These are phyloP conservation scores for Bombyx huttoni DNA, from an alignment of 2,888 invertebrate genomes.

Conservation along the genomic window DNA sequence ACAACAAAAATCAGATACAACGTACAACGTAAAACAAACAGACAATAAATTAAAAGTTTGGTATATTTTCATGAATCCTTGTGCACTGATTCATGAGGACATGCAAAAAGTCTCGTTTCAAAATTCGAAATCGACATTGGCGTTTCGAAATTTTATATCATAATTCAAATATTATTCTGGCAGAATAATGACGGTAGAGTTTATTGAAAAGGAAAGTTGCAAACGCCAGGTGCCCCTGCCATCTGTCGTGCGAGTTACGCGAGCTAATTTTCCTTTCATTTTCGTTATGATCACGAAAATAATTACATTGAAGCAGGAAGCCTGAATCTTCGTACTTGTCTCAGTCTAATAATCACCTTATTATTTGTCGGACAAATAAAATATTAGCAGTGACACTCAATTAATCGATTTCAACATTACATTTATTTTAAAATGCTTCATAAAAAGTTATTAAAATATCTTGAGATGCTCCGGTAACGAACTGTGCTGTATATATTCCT, in stretches of 20 bases:
- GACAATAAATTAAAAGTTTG: too few relatives aligned
- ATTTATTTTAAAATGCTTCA: too few relatives aligned
- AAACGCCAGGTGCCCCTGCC: slow-evolving; percentile 35
- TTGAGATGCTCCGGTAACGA: too few relatives aligned
- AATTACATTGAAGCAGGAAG: slow-evolving; percentile 27
- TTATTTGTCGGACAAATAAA: neutral
- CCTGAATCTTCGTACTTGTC: slow-evolving; percentile 14
- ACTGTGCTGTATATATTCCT: too few relatives aligned
- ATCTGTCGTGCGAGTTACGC: slow-evolving; percentile 27
- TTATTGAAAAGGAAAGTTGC: slow-evolving; percentile 52
- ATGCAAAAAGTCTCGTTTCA: slow-evolving; percentile 21
- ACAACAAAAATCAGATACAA: too few relatives aligned
- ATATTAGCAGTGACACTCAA: neutral
- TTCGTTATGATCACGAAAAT: slow-evolving; percentile 23
- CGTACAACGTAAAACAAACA: too few relatives aligned
- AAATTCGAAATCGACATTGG: slow-evolving; percentile 6
- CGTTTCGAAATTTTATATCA: slow-evolving; percentile 16
- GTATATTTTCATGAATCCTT: too few relatives aligned
- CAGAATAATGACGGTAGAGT: slow-evolving; percentile 24
- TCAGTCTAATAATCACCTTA: slow-evolving; percentile 7
- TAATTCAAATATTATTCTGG: slow-evolving; percentile 18
- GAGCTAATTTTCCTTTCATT: slow-evolving; percentile 25
- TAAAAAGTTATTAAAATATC: too few relatives aligned
- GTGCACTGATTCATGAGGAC: too few relatives aligned
- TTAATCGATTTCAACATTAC: too few relatives aligned